Evolutionary conservation across 2,888 invertebrate genomes (phyloP), one percentile per base, ranked within the genome.

Genomic region (Thyatira batis): DNA sequence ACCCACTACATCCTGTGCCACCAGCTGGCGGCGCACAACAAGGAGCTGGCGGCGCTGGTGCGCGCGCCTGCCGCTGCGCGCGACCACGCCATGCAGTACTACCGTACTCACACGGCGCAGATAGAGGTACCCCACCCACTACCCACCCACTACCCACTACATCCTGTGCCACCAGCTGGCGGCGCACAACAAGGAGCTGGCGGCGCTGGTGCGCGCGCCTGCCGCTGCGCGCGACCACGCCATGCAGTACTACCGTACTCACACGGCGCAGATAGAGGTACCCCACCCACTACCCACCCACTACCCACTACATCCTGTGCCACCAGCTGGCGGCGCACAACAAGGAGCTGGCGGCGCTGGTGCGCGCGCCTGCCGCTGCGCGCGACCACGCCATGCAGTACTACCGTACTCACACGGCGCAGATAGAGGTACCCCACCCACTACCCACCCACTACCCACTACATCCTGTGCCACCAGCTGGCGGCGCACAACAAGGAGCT

Each of bases 191-290:
- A 97, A 97, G 86, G 99, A 99, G 78, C 90, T 99, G 78, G 96
- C 97, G 11, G 94, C 95, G n/a, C n/a, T n/a, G n/a, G n/a, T n/a
- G n/a, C 10, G 93, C 94, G 10, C 84, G 83, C 57, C 59, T 70
- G 51, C 92, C 79, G 8, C 95, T 95, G 83, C 96, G 95, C 67
- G 96, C 96, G 72, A 95, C 1, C 39, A 96, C 79, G 99, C 99
- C 9, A 92, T 99, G 69, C 95, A 96, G 80, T 98, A 98, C 92
- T 99, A 99, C 92, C 97, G 98, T 52, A 96, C 96, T 59, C 98
- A 99, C 87, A 99, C 99, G 52, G 99, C 99, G 61, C 99, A 99
- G 93, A 99, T 99, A 87, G 99, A 99, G 94, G 97, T 97, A n/a
- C n/a, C n/a, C n/a, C n/a, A 43, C 73, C 21, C 23, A 51, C 13